phyloP scores from a whole-genome alignment of 2,888 invertebrate species.

The Lingula anatina region DNA sequence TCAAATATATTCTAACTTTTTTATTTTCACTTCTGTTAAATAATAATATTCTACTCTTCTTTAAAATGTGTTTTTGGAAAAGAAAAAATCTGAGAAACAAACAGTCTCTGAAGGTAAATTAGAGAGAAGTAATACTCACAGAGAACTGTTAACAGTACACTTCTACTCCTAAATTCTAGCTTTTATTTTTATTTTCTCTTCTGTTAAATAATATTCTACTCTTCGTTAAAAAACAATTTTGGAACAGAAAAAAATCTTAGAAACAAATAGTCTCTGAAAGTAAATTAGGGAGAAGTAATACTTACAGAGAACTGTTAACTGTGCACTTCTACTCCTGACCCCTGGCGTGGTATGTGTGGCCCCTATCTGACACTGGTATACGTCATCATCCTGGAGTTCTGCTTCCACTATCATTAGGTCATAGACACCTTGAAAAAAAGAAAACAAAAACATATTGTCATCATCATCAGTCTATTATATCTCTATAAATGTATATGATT shows the following conservation, averaged over 20 bases:
- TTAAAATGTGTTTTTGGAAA: not conserved
- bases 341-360: constrained; percentile 63
- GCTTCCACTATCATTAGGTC: constrained; percentile 86
- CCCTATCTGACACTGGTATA: constrained; percentile 91
- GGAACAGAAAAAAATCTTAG: not conserved
- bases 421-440: constrained; percentile 70
- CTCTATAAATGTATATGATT: too few species aligned
- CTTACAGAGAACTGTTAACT: constrained; percentile 67
- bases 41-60: too few species aligned
- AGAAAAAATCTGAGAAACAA: not conserved
- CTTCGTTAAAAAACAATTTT: not conserved
- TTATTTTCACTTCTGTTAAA: too few species aligned
- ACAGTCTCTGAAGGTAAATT: not conserved
- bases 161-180: constrained; percentile 73
- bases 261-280: not conserved
- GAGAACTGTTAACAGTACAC: constrained; percentile 77
- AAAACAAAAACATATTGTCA: too few species aligned
- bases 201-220: too few species aligned
- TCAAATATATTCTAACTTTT: too few species aligned
- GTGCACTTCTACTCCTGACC: constrained; percentile 80
- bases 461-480: too few species aligned
- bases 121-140: constrained; percentile 18
- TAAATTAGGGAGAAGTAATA: constrained; percentile 2
- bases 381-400: constrained; percentile 86
- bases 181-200: too few species aligned